These are phyloP conservation scores for Rhinella marina DNA, from an alignment of 2,797 vertebrate genomes.

Conservation along the genomic window DNA sequence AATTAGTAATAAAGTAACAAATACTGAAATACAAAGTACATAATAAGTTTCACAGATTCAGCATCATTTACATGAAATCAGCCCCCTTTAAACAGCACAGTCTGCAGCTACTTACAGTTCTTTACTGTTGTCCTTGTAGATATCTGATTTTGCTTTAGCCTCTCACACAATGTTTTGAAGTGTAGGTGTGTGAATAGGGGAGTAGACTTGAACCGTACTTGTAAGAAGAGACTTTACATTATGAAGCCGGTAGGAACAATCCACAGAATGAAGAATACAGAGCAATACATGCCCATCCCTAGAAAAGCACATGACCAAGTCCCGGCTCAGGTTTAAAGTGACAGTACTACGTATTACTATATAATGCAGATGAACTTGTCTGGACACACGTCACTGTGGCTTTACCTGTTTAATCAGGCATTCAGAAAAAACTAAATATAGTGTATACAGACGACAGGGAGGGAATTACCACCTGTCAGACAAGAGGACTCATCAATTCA, in stretches of 20 bases:
- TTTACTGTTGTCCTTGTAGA: background rate
- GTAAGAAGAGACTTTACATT: background rate
- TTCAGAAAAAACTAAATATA: too few relatives aligned
- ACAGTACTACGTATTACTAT: background rate
- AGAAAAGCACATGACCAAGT: background rate
- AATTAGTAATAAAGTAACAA: background rate
- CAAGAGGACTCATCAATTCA: too few relatives aligned
- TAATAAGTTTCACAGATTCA: background rate
- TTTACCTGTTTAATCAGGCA: background rate
- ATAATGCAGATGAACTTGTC: background rate
- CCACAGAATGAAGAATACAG: background rate
- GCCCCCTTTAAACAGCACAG: background rate
- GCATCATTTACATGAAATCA: background rate
- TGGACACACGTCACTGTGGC: background rate
- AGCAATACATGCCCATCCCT: background rate
- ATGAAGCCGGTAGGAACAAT: background rate
- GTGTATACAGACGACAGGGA: too few relatives aligned
- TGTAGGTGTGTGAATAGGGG: background rate
- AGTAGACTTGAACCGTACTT: background rate
- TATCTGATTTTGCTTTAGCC: background rate
- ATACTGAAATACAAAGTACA: background rate
- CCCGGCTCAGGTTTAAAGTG: background rate
- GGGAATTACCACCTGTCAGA: too few relatives aligned
- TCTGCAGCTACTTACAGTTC: background rate
- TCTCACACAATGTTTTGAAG: background rate